Conservation (phyloP, 2,113 vertebrate species). For the Cyanocitta stelleri region DNA sequence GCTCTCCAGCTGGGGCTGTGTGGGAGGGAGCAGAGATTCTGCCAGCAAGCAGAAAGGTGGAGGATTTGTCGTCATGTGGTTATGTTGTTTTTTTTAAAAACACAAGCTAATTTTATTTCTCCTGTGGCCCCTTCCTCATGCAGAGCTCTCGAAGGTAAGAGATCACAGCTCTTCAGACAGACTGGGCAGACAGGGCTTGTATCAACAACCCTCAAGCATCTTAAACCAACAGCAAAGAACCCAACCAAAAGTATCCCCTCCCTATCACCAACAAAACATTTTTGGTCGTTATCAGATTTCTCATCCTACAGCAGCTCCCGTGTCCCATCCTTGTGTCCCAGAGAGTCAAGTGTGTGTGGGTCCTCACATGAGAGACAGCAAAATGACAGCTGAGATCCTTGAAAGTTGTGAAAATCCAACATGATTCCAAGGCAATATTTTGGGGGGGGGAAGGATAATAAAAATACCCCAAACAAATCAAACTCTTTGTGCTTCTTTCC, state of each 20-base stretch:
- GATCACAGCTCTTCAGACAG: background rate
- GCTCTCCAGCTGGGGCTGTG: background rate
- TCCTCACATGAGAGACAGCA: accelerated
- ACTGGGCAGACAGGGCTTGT: background rate
- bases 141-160: accelerated
- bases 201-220: background rate
- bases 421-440: accelerated
- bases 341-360: background rate
- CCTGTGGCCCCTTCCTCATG: accelerated
- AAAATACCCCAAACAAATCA: background rate
- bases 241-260: background rate
- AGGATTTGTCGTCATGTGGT: background rate
- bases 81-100: background rate
- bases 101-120: background rate
- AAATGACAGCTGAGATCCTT: background rate
- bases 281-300: background rate
- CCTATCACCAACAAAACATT: background rate
- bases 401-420: background rate
- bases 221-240: background rate
- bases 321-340: background rate
- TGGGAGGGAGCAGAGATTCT: background rate
- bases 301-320: accelerated
- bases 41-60: background rate
- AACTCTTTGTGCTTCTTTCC: background rate
- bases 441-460: background rate